phyloP scores from a whole-genome alignment of 1,140 invertebrate genomes.

The Agrypnia vestita region DNA sequence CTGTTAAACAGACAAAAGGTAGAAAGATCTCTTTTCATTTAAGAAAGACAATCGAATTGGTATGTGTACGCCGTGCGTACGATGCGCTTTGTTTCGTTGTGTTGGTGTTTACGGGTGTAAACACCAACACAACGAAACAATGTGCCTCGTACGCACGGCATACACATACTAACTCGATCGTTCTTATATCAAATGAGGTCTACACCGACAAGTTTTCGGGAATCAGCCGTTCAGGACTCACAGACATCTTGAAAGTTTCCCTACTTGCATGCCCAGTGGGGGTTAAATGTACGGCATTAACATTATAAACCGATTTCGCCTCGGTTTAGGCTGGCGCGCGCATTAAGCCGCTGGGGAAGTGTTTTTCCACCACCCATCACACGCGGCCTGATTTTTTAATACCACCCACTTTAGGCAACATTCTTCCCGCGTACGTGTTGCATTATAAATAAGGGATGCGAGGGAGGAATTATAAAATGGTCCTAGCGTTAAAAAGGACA shows the following conservation, averaged over 20 bases:
- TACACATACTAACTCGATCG: too few relatives aligned
- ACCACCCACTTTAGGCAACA: constrained; percentile 21
- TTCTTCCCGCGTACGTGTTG: constrained; percentile 34
- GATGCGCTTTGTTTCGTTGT: too few relatives aligned
- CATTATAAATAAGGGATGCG: constrained; percentile 32
- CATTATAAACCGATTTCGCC: constrained; percentile 30
- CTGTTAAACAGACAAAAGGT: too few relatives aligned
- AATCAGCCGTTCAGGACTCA: too few relatives aligned
- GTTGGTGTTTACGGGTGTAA: too few relatives aligned
- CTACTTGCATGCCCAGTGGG: constrained; percentile 5
- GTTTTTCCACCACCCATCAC: constrained; percentile 32
- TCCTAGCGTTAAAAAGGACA: neutral
- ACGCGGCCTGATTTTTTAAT: constrained; percentile 33
- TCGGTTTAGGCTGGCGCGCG: neutral
- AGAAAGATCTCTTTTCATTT: too few relatives aligned
- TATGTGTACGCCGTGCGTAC: too few relatives aligned
- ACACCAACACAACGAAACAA: too few relatives aligned
- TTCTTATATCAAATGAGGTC: too few relatives aligned
- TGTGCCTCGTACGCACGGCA: too few relatives aligned
- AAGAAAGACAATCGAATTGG: too few relatives aligned
- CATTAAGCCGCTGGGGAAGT: constrained; percentile 18
- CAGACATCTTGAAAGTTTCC: neutral
- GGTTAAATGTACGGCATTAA: neutral
- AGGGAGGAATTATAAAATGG: constrained; percentile 21
- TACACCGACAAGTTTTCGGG: too few relatives aligned